Conservation (phyloP, 2,888 invertebrate species). For the Torymus texanus region DNA sequence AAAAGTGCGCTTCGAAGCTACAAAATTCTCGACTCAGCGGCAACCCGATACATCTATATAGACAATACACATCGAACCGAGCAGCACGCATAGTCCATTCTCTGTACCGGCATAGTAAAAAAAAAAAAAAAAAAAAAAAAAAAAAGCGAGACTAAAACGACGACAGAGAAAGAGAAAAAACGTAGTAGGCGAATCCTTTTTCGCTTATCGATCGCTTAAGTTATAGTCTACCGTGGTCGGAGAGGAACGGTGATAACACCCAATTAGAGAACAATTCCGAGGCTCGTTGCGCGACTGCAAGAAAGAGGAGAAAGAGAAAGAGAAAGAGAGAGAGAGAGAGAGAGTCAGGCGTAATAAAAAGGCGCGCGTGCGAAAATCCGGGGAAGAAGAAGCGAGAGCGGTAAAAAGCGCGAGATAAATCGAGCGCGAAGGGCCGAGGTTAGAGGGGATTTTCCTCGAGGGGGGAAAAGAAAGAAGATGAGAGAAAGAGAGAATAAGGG, state of each 20-base stretch:
- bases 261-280: constrained; percentile 52
- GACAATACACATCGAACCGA: too few species aligned
- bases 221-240: constrained; percentile 1
- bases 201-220: constrained; percentile 43
- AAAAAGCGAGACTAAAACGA: background rate
- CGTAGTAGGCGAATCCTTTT: constrained; percentile 10
- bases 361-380: constrained; percentile 9
- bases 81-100: too few species aligned
- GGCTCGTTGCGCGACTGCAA: constrained; percentile 27
- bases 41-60: too few species aligned
- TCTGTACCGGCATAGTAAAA: too few species aligned
- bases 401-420: constrained; percentile 42
- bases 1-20: too few species aligned
- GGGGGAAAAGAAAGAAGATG: too few species aligned
- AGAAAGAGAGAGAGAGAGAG: background rate
- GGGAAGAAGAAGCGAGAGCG: constrained; percentile 23
- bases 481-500: background rate
- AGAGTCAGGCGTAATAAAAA: constrained; percentile 15
- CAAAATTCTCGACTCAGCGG: too few species aligned
- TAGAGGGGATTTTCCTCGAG: too few species aligned
- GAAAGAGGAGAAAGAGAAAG: background rate
- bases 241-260: constrained; percentile 18
- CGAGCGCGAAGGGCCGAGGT: constrained; percentile 21
- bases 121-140: too few species aligned
- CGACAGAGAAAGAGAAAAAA: background rate